Evolutionary conservation across 2,888 invertebrate species (phyloP), one percentile per base, ranked within the genome.

Genomic region (Sturmia bella): DNA sequence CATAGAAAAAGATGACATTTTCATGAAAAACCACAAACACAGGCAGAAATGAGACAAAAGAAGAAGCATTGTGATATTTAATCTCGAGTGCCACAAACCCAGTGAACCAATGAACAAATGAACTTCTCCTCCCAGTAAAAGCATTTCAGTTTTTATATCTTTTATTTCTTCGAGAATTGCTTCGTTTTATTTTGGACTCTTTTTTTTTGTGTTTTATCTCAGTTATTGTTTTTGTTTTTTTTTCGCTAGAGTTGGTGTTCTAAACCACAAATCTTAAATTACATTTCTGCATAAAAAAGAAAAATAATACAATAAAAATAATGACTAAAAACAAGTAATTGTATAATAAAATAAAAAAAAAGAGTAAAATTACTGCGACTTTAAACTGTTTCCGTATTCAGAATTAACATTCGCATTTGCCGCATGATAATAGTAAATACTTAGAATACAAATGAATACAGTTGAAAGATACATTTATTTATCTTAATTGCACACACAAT

Each of bases 231-330:
- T 41, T 64, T 70, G 24, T 56, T 45, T 77, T 56, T 56, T n/a
- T 41, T n/a, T 68, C 13, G n/a, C n/a, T n/a, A n/a, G n/a, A n/a
- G n/a, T n/a, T n/a, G n/a, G n/a, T n/a, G n/a, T 32, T 59, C 66
- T 15, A 41, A 78, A 70, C 78, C 78, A 70, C 54, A 82, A 70
- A 78, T 78, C 74, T 82, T 70, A 72, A 24, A 78, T 78, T 82
- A 82, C 74, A n/a, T 15, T 59, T 61, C 57, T 61, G 75, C 75
- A 80, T 43, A 72, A 66, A 45, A 39, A 69, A 50, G 56, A 21
- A 73, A 50, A 56, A 64, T 17, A 61, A 69, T 32, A 80, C 15
- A 72, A 68, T 21, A n/a, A 12, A 56, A 56, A 57, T 11, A 21
- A 59, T 79, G 79, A 75, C 69, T 80, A 48, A 70, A 52, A 54